Conservation (phyloP, 2,888 invertebrate species). For the Dasysyrphus albostriatus region DNA sequence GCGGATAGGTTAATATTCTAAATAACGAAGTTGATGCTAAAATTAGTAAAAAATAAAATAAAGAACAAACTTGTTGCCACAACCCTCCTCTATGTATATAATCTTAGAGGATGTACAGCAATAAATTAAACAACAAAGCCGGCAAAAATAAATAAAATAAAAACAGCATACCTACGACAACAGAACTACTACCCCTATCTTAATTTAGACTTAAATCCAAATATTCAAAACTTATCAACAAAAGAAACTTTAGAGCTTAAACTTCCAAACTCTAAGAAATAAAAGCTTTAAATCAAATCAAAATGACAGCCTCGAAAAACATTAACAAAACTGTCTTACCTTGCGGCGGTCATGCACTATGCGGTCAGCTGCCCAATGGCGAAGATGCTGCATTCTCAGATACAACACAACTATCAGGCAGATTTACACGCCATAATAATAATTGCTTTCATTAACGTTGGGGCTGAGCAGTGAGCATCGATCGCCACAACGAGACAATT, state of each 20-base stretch:
- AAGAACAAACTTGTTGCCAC: too few relatives aligned
- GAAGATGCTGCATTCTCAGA: conserved; percentile 64
- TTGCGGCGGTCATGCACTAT: conserved; percentile 32
- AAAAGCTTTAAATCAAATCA: conserved; percentile 21
- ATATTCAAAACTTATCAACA: too few relatives aligned
- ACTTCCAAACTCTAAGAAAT: not conserved
- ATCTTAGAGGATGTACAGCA: too few relatives aligned
- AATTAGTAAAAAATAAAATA: too few relatives aligned
- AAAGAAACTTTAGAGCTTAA: not conserved
- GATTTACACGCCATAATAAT: conserved; percentile 46
- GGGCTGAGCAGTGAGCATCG: conserved; percentile 59
- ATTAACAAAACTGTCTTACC: conserved; percentile 5
- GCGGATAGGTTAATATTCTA: too few relatives aligned
- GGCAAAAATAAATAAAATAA: too few relatives aligned
- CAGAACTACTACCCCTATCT: too few relatives aligned
- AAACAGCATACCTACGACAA: too few relatives aligned
- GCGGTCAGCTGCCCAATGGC: conserved; percentile 26
- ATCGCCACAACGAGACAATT: conserved; percentile 62
- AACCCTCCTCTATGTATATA: too few relatives aligned
- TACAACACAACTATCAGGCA: conserved; percentile 31
- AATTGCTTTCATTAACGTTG: conserved; percentile 55
- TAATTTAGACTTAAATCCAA: too few relatives aligned
- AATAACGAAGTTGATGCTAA: too few relatives aligned
- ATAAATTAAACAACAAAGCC: too few relatives aligned
- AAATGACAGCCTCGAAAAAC: conserved; percentile 1